Base-by-base conservation (phyloP, 2,888 invertebrate species). In the Reticulitermes lucifugus region DNA sequence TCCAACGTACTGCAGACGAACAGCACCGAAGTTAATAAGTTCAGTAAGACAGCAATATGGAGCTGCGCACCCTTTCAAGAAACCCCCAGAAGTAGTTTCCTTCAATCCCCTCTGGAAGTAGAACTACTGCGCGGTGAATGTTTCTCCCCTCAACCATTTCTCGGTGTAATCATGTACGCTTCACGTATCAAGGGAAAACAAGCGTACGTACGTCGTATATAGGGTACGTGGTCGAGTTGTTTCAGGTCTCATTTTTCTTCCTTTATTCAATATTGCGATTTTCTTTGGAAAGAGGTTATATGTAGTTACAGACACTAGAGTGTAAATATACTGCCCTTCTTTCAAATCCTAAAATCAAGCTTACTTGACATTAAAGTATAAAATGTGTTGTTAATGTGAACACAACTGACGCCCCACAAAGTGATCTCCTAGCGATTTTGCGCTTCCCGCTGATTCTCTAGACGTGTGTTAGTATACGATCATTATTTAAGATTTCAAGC, bases 81-180 rank as follows among this genome's bases (percentile, higher is more conserved):
- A 73, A 73, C 29, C 73, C 70, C 73, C 73, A 73, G 21, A 73
- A 73, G 73, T 21, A 29, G 29, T 70, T 9, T 12, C 21, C 22
- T 25, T 18, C 25, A 41, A 41, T 41, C 73, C 73, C 73, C 73
- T 73, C 41, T 73, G 73, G 21, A 73, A 25, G 25, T 25, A 25
- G 25, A 25, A 18, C 35, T 73, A 2, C 73, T 1, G 65, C 2
- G 25, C 65, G 9, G 7, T 10, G n/a, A n/a, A 73, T 73, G 73
- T 35, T 73, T 29, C 73, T 14, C 73, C 18, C 18, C 2, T 41
- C 35, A 29, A 41, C 73, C 73, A 35, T 35, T 73, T 73, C 73
- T 73, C 25, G 35, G 73, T 41, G 35, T 29, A 73, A 73, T 73
- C 73, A 73, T 29, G 21, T 41, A 73, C 73, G 73, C 73, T 73